phyloP scores from a whole-genome alignment of 92 coral and sea anemone genomes.

The Heliopora coerulea region DNA sequence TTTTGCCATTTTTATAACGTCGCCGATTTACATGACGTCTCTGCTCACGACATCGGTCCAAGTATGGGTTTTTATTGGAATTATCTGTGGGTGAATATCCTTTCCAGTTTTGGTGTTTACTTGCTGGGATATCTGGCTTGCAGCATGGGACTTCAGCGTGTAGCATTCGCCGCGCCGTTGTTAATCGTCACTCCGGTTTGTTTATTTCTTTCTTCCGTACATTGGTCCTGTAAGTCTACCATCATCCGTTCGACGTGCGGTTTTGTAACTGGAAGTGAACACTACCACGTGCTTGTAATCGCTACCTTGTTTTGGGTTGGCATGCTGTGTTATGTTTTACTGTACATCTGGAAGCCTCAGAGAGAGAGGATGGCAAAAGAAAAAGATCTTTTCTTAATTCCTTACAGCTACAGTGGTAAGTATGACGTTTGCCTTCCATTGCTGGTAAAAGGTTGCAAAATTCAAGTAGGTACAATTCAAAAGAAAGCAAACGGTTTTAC shows the following conservation, averaged over 20 bases:
- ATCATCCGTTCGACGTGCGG: conserved; percentile 23
- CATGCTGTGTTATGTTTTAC: conserved; percentile 9
- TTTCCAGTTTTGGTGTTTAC: conserved; percentile 50
- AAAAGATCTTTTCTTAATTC: conserved; percentile 25
- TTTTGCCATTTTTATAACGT: conserved; percentile 30
- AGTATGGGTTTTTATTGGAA: conserved; percentile 31
- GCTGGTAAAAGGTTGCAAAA: no score
- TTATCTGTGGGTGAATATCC: conserved; percentile 47
- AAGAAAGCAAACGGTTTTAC: no score
- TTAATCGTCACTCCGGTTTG: conserved; percentile 48
- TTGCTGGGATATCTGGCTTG: conserved; percentile 50
- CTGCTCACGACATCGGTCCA: conserved; percentile 12
- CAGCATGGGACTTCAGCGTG: conserved; percentile 52
- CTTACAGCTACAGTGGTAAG: conserved; percentile 37
- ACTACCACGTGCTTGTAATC: conserved; percentile 33
- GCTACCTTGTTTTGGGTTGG: conserved; percentile 37
- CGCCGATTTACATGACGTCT: conserved; percentile 14
- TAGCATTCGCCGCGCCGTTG: conserved; percentile 51
- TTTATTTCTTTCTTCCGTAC: conserved; percentile 36
- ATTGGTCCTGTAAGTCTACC: conserved; percentile 24
- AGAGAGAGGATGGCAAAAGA: conserved; percentile 23
- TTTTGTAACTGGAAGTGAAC: conserved; percentile 7
- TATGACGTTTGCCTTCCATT: no score
- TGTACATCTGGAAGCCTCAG: conserved; percentile 33
- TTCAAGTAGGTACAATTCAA: no score